These are phyloP conservation scores for Tanypteryx hageni DNA, from an alignment of 2,888 invertebrate genomes.

Conservation along the genomic window DNA sequence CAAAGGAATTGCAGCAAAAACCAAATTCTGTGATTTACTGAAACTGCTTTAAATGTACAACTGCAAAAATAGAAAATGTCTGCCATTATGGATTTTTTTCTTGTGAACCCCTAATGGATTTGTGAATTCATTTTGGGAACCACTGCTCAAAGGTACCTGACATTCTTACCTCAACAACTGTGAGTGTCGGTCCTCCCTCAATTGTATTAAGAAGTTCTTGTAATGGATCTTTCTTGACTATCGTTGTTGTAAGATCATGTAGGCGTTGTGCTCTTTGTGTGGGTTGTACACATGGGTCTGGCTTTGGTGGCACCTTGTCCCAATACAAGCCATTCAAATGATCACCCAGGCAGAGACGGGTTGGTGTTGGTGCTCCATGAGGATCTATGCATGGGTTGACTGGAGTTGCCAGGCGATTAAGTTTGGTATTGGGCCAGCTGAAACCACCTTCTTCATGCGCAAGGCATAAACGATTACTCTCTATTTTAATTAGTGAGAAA, in stretches of 20 bases:
- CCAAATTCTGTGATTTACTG: too few relatives aligned
- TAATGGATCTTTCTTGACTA: not conserved
- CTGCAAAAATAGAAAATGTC: too few relatives aligned
- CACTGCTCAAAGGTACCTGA: too few relatives aligned
- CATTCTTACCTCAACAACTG: slow-evolving; percentile 32
- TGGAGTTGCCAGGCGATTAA: slow-evolving; percentile 40
- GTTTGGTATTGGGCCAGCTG: slow-evolving; percentile 65
- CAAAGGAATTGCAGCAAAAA: too few relatives aligned
- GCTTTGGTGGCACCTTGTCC: slow-evolving; percentile 8
- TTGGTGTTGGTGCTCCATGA: slow-evolving; percentile 35
- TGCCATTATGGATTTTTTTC: too few relatives aligned
- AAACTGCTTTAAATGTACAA: too few relatives aligned
- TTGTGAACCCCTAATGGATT: too few relatives aligned
- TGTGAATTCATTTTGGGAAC: too few relatives aligned
- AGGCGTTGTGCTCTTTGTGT: slow-evolving; percentile 3
- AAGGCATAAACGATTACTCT: slow-evolving; percentile 39
- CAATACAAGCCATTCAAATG: slow-evolving; percentile 65
- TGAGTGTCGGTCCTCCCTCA: slow-evolving; percentile 32
- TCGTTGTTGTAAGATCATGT: not conserved
- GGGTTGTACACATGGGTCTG: not conserved
- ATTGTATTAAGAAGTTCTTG: not conserved
- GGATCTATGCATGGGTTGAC: slow-evolving; percentile 63
- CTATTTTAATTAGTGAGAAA: not conserved
- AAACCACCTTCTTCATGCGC: slow-evolving; percentile 42
- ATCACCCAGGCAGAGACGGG: slow-evolving; percentile 65